Evolutionary conservation across 2,113 vertebrate genomes (phyloP), one percentile per base, ranked within the genome.

Genomic region (Perca fluviatilis): DNA sequence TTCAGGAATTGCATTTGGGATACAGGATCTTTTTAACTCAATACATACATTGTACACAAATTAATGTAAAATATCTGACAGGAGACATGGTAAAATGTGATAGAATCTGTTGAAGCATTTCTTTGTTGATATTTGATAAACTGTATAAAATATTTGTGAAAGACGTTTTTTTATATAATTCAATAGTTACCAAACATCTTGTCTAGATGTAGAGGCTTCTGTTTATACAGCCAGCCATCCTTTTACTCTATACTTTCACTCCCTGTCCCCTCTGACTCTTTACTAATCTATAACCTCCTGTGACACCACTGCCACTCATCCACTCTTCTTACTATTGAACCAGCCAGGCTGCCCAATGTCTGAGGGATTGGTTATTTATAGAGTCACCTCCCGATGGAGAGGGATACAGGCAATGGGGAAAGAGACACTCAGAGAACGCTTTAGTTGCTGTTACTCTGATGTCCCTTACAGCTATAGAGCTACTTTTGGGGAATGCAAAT

Each of bases 331-430:
- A 87, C 85, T 77, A 77, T 14, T 70, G 84, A 88, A 83, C 80
- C 80, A 75, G 74, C 72, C 86, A 77, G 85, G 70, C 86, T 43
- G 57, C 77, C 82, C 65, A 56, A 82, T 86, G 86, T 91, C 89
- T 86, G 80, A 91, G 78, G 86, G 86, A 89, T 77, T 82, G 80
- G 82, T 83, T 92, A 92, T 93, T 92, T 93, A 92, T 93, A 92
- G 90, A 83, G 84, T 88, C 90, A 80, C 89, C 87, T 90, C 77
- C 60, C 47, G 23, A 75, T 88, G 74, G 83, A 83, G 72, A 74
- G 77, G 75, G 77, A 86, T 77, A 50, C 69, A 83, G 74, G 56
- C 79, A 54, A 13, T 69, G 67, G 69, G 72, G 71, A 58, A 69
- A 84, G 51, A 89, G 80, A 79, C 82, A 56, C 77, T 75, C 85